Conservation (phyloP, 2,888 invertebrate genomes). For the Lottia scabra region DNA sequence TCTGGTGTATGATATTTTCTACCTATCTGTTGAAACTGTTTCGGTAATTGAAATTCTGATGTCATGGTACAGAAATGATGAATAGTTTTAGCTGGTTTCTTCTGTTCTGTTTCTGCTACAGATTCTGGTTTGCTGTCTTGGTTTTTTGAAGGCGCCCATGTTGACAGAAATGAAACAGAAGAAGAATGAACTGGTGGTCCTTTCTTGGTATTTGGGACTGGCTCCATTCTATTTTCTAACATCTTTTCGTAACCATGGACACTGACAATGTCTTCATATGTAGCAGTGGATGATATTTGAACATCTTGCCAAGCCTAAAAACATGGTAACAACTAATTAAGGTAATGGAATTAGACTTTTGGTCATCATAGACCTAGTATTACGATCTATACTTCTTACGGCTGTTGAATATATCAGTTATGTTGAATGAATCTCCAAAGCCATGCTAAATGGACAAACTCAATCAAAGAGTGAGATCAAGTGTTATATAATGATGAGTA, state of each 20-base stretch:
- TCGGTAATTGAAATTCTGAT: constrained; percentile 59
- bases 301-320: constrained; percentile 60
- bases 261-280: constrained; percentile 60
- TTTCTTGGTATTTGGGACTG: constrained; percentile 13
- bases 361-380: no score
- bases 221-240: constrained; percentile 35
- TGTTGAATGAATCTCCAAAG: no score
- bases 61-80: constrained; percentile 66
- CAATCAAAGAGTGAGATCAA: no score
- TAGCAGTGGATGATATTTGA: constrained; percentile 48
- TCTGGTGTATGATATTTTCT: constrained; percentile 63
- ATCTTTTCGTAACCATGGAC: constrained; percentile 48
- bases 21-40: constrained; percentile 53
- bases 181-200: constrained; percentile 35
- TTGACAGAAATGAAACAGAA: constrained; percentile 56
- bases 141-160: constrained; percentile 51
- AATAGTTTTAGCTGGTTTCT: constrained; percentile 36
- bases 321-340: no score
- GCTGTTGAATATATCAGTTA: no score
- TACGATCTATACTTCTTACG: no score
- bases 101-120: neutral
- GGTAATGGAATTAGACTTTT: no score
- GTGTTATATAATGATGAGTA: no score
- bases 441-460: no score
- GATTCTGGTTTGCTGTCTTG: neutral